Evolutionary conservation across 2,888 invertebrate genomes (phyloP).

Genomic region (Anthophora plumipes): DNA sequence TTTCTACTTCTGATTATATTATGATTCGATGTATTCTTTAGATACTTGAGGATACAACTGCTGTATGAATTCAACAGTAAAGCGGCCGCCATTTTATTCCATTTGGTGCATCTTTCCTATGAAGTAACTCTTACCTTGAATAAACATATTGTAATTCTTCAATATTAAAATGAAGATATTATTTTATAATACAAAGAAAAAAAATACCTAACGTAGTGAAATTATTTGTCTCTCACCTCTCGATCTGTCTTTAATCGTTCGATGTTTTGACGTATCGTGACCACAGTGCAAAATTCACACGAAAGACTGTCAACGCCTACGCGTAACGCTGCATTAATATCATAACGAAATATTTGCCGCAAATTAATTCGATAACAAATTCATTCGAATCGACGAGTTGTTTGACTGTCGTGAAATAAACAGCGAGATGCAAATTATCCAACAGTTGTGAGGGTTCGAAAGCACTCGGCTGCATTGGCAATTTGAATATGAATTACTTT

Average conservation of each 20-base stretch:
- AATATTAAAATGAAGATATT: no score
- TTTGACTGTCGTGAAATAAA: slow-evolving; percentile 12
- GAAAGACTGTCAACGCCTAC: neutral
- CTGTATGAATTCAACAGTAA: slow-evolving; percentile 20
- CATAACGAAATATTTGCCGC: neutral
- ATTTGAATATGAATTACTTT: neutral
- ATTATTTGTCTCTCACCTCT: neutral
- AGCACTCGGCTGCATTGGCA: neutral
- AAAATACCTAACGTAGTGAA: neutral
- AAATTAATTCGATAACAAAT: slow-evolving; percentile 28
- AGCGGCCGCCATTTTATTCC: slow-evolving; percentile 46
- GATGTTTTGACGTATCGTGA: neutral
- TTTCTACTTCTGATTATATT: neutral
- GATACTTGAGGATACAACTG: neutral
- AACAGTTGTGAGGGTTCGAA: no score
- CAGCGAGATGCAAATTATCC: neutral
- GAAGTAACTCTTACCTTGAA: slow-evolving; percentile 11
- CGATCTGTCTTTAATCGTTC: slow-evolving; percentile 2
- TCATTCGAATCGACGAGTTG: neutral
- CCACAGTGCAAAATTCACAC: neutral
- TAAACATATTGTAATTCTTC: neutral
- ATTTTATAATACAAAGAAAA: neutral
- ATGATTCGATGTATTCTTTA: neutral
- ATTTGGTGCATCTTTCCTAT: neutral
- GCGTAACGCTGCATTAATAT: neutral